Base-by-base conservation (phyloP, 2,888 invertebrate genomes). In the Drosophila setosimentum region DNA sequence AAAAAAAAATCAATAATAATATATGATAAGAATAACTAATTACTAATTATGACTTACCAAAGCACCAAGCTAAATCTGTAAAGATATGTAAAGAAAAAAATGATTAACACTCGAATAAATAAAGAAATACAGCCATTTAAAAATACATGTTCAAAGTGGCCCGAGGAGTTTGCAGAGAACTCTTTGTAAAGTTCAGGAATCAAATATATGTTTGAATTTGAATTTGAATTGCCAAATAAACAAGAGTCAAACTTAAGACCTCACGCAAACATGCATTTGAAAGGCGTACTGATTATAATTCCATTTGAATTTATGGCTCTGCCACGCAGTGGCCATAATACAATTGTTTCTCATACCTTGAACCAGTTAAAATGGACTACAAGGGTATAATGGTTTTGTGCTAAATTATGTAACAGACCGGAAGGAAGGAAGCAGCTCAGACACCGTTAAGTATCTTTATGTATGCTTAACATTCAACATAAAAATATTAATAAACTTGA, bases 241-340 rank as follows among this genome's bases (percentile, higher is more conserved):
- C n/a, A 42, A 27, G 7, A n/a, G 16, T 10, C n/a, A 27, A 27
- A 50, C 13, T 16, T 18, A 33, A 40, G 24, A 37, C 37, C 37
- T 27, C 18, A n/a, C 42, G 32, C 29, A 18, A 37, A 3, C 11
- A 29, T 13, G 37, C n/a, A 40, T 16, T 27, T 48, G 37, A 16
- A 45, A 16, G 27, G n/a, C n/a, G 21, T 11, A 4, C 37, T 35
- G n/a, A 29, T 57, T n/a, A 24, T 59, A 68, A 70, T 68, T 69
- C 49, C 35, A 33, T 53, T 55, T 48, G 42, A 69, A 63, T 67
- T 48, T 40, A 70, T 33, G 49, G 24, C 35, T 55, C 42, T 35
- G 51, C 16, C 49, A 61, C 40, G 16, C 37, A 21, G 45, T 40
- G 45, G 42, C 29, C 63, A 55, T 67, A 69, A 80, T 60, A 64